A percentile compares a stretch with the other conserved stretches of the same genome.
phyloP scores from a whole-genome alignment of 2,888 invertebrate species.

The Amaurobius ferox region DNA sequence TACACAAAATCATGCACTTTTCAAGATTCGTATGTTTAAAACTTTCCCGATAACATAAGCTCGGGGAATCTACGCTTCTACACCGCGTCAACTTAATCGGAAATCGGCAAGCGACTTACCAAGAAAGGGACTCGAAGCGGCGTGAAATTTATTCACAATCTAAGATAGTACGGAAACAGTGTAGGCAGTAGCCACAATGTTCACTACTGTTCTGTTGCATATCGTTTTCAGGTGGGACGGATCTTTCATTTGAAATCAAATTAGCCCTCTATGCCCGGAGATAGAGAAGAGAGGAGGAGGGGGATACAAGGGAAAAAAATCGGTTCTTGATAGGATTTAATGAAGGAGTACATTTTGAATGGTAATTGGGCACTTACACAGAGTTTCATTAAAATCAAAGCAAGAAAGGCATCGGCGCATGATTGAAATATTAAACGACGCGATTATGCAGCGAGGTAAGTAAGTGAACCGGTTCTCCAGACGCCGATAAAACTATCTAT shows the following conservation, averaged over 20 bases:
- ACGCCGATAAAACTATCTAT: not conserved
- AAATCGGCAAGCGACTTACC: too few species aligned
- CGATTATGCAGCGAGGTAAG: not conserved
- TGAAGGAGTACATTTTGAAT: slow-evolving; percentile 27
- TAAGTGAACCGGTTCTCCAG: not conserved
- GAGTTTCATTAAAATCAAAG: not conserved
- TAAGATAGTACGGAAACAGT: not conserved
- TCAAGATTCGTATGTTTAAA: too few species aligned
- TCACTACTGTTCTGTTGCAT: slow-evolving; percentile 20
- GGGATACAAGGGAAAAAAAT: not conserved
- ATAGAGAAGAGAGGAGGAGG: not conserved
- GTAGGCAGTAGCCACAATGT: not conserved
- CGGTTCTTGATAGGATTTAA: not conserved
- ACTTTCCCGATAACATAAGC: too few species aligned
- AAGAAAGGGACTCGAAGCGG: slow-evolving; percentile 26
- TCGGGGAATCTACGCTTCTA: too few species aligned
- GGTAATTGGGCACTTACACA: not conserved
- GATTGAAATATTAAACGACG: not conserved
- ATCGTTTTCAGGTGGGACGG: slow-evolving; percentile 18
- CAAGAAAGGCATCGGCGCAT: not conserved
- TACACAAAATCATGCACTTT: too few species aligned
- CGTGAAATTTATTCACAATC: slow-evolving; percentile 59
- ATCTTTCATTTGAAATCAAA: slow-evolving; percentile 26
- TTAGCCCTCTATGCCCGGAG: not conserved
- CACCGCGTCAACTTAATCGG: too few species aligned